A percentile compares a stretch with the other conserved stretches of the same genome.
phyloP scores from a whole-genome alignment of 2,113 vertebrate species.

The Cariama cristata region DNA sequence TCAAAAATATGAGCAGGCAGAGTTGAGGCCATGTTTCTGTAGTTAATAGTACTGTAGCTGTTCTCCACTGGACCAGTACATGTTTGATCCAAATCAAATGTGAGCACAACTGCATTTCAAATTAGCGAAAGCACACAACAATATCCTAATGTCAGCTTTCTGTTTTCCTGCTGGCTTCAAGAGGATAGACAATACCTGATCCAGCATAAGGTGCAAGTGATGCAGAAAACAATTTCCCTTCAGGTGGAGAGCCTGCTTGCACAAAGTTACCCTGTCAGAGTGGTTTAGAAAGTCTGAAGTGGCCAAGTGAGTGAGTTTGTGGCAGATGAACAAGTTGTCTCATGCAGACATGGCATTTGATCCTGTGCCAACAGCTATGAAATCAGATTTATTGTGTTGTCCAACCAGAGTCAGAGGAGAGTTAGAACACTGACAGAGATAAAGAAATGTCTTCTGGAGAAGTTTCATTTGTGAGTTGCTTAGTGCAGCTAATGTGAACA shows the following conservation, averaged over 20 bases:
- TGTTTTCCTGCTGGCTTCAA: background rate
- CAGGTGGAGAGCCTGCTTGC: background rate
- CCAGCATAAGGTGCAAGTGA: background rate
- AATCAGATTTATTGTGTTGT: background rate
- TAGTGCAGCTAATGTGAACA: background rate
- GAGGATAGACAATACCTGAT: background rate
- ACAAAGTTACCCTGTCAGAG: background rate
- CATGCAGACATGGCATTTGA: background rate
- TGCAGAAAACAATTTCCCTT: background rate
- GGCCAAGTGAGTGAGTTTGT: background rate
- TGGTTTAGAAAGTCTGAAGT: background rate
- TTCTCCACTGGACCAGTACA: background rate
- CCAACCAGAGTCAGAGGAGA: background rate
- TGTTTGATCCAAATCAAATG: conserved; percentile 3
- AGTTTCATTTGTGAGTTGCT: background rate
- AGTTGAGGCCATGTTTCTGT: background rate
- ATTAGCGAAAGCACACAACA: background rate
- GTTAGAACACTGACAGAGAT: background rate
- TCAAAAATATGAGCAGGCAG: background rate
- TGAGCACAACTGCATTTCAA: background rate
- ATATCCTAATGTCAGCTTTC: background rate
- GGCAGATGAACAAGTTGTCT: background rate
- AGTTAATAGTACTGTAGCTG: background rate
- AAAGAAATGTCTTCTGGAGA: background rate
- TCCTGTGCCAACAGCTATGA: background rate